Evolutionary conservation across 2,113 vertebrate genomes (phyloP), one percentile per base, ranked within the genome.

Genomic region (Platichthys stellatus): DNA sequence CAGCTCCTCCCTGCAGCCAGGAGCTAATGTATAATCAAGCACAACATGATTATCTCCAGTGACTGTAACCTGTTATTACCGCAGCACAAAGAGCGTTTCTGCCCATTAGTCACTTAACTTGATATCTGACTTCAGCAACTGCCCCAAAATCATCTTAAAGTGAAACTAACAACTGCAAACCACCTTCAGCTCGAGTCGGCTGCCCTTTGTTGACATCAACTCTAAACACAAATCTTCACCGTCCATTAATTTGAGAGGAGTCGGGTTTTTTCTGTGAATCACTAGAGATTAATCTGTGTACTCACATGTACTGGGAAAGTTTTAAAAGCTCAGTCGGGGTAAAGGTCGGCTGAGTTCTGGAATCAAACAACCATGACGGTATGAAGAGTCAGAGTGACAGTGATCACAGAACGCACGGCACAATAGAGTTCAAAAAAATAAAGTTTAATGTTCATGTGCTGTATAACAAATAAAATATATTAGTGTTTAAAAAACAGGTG

Each of bases 381-480:
- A 2, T 10, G 2, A 38, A 10, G 35, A 38, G 5, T n/a, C 1
- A 23, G 13, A 24, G 57, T 0, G 17, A 65, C 59, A 88, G 62
- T 70, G 76, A 87, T 75, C 68, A 92, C 71, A 90, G 59, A 88
- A 72, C 67, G 62, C 71, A 63, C 80, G 21, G 72, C 89, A 93
- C 89, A 61, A 86, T 92, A 88, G 85, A 92, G 90, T 93, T 94
- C 85, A 92, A 94, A 94, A 89, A 94, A 94, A 97, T 95, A 96
- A 95, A 95, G 94, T 96, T 96, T 97, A 96, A 96, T 96, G 93
- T 94, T 92, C 72, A 94, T 95, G 93, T 93, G 20, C 51, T 54
- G 95, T 96, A 95, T 96, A 97, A 94, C 94, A 97, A 97, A 96
- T 96, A 96, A 96, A 96, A 96, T 97, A 97, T 96, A 97, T 97